Conservation (phyloP, 2,888 invertebrate species). For the Malachius bipustulatus region DNA sequence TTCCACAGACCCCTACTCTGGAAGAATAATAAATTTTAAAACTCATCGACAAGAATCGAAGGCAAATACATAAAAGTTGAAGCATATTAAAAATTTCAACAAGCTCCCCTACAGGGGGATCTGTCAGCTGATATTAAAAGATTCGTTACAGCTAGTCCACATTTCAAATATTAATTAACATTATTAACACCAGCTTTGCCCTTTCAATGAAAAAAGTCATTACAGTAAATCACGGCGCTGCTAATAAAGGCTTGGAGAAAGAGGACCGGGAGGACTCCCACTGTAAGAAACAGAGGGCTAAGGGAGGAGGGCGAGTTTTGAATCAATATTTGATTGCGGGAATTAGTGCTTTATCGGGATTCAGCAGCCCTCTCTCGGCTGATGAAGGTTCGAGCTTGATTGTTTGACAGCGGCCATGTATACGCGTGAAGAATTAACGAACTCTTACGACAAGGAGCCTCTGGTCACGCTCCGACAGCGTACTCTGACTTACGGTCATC, state of each 20-base stretch:
- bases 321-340: constrained; percentile 42
- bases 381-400: constrained; percentile 40
- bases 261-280: too few relatives aligned
- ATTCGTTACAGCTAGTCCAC: constrained; percentile 36
- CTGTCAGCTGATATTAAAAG: constrained; percentile 30
- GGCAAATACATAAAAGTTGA: background rate
- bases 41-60: background rate
- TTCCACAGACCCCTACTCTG: too few relatives aligned
- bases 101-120: background rate
- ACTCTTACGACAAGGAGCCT: constrained; percentile 12
- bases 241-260: constrained; percentile 38
- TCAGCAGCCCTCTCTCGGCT: constrained; percentile 37
- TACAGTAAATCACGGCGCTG: constrained; percentile 49
- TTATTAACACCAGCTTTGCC: constrained; percentile 46
- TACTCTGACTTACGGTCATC: too few relatives aligned
- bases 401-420: constrained; percentile 38
- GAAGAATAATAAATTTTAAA: too few relatives aligned
- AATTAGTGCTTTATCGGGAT: constrained; percentile 41
- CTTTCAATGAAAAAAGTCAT: constrained; percentile 41
- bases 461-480: too few relatives aligned
- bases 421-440: constrained; percentile 38
- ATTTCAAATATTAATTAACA: constrained; percentile 50
- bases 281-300: constrained; percentile 30
- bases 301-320: constrained; percentile 37
- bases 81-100: background rate